Evolutionary conservation across 2,113 vertebrate species (phyloP).

Genomic region (Atrichornis clamosus): DNA sequence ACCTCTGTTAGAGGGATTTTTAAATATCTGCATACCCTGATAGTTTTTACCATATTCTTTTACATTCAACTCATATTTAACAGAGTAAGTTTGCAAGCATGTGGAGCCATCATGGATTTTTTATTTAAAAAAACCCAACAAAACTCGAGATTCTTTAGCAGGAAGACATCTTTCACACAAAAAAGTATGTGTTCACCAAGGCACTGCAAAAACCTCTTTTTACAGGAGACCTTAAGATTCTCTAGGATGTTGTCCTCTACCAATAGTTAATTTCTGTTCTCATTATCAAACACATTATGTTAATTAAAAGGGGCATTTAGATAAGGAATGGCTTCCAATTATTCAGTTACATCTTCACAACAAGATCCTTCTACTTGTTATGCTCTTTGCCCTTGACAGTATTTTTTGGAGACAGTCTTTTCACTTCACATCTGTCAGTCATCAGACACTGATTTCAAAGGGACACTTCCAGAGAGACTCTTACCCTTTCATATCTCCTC

Average conservation of each 20-base stretch:
- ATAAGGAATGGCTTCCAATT: slow-evolving; percentile 6
- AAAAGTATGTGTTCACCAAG: background rate
- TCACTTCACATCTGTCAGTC: slow-evolving; percentile 47
- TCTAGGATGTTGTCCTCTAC: background rate
- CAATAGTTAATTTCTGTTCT: background rate
- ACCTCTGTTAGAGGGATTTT: background rate
- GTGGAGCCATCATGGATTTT: background rate
- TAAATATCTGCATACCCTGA: background rate
- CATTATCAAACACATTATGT: background rate
- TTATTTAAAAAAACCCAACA: background rate
- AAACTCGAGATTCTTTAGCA: background rate
- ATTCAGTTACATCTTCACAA: background rate
- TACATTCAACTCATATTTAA: background rate
- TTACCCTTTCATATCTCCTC: background rate
- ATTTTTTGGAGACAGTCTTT: background rate
- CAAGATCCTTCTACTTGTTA: background rate
- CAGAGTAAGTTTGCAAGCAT: background rate
- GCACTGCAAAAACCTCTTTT: background rate
- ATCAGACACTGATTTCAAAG: slow-evolving; percentile 37
- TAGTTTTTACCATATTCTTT: background rate
- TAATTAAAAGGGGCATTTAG: background rate
- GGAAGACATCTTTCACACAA: background rate
- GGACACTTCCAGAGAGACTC: slow-evolving; percentile 19
- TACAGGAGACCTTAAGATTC: background rate
- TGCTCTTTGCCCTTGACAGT: background rate